Percentiles rank a stretch among this genome's conserved stretches.
Conservation (phyloP, 2,888 invertebrate genomes). For the Sinelater perroti region DNA sequence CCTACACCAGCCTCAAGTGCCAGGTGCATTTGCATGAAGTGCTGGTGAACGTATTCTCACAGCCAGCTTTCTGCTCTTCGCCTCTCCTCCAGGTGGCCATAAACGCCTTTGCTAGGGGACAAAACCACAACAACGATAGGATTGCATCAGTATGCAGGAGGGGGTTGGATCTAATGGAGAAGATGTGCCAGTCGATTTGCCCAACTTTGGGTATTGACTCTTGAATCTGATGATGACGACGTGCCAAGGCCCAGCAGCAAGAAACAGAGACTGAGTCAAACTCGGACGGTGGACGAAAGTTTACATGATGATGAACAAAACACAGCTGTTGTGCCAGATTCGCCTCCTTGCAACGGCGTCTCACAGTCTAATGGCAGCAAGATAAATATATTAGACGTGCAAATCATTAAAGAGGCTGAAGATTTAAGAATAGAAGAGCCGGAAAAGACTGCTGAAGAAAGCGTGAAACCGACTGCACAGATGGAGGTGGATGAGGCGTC, state of each 20-base stretch:
- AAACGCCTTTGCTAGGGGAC: constrained; percentile 33
- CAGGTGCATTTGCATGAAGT: constrained; percentile 33
- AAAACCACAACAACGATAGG: constrained; percentile 15
- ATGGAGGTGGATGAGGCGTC: no score
- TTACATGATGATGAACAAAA: no score
- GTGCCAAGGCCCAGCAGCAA: no score
- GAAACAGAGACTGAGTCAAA: no score
- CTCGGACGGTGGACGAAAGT: no score
- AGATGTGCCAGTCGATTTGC: constrained; percentile 27
- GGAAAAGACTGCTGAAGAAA: neutral
- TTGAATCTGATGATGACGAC: neutral
- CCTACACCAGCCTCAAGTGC: constrained; percentile 28
- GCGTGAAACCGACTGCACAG: no score
- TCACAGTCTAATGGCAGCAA: no score
- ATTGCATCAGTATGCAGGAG: constrained; percentile 26
- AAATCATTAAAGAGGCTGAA: neutral
- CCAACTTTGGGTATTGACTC: constrained; percentile 16
- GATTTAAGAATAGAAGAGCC: no score
- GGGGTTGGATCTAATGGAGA: constrained; percentile 27
- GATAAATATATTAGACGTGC: no score
- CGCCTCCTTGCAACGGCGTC: no score
- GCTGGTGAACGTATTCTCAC: constrained; percentile 24
- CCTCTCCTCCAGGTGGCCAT: constrained; percentile 33
- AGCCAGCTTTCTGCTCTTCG: constrained; percentile 9
- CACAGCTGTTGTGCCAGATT: no score